Percentiles rank a stretch among this genome's conserved stretches.
phyloP scores from a whole-genome alignment of 2,113 vertebrate genomes.

The Morphnarchus princeps region DNA sequence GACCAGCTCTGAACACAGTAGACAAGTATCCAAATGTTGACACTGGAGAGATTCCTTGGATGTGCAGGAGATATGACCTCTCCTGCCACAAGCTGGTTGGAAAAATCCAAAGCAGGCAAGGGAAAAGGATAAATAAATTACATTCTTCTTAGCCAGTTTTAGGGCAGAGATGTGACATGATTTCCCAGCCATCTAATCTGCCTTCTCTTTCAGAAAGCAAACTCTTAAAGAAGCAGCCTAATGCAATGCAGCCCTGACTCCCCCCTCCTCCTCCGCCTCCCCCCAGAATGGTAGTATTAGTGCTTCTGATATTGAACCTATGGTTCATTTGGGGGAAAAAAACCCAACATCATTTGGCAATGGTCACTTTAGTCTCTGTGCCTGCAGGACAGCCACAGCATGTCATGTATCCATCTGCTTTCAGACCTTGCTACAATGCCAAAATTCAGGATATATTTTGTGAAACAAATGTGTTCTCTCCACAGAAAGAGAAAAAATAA shows the following conservation, averaged over 20 bases:
- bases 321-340: neutral
- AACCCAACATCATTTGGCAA: neutral
- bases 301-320: neutral
- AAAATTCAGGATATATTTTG: neutral
- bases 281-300: neutral
- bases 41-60: neutral
- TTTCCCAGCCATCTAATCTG: neutral
- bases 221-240: neutral
- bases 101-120: neutral
- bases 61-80: neutral
- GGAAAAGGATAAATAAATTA: neutral
- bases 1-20: neutral
- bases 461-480: neutral
- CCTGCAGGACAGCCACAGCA: neutral
- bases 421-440: neutral
- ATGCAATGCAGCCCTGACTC: neutral
- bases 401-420: neutral
- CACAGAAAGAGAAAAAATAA: neutral
- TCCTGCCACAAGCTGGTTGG: neutral
- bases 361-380: neutral
- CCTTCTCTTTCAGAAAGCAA: neutral
- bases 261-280: accelerated
- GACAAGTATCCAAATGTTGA: neutral
- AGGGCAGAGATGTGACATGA: neutral
- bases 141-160: neutral